Percentiles rank a stretch among this genome's conserved stretches.
Evolutionary conservation across 2,113 vertebrate genomes (phyloP).

Genomic region (Megaleporinus macrocephalus): DNA sequence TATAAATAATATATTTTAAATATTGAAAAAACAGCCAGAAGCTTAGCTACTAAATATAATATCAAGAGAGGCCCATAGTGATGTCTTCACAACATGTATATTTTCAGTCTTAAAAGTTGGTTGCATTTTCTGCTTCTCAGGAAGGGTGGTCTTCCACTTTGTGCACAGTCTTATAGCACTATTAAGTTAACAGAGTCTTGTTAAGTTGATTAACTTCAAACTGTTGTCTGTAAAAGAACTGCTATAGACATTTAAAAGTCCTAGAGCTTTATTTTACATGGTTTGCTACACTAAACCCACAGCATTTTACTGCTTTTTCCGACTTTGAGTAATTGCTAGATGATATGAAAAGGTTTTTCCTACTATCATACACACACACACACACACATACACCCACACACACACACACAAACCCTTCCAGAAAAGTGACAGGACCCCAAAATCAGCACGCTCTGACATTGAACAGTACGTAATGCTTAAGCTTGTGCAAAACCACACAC

Average conservation of each 20-base stretch:
- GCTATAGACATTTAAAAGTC: background rate
- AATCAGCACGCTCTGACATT: background rate
- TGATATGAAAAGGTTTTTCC: background rate
- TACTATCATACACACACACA: background rate
- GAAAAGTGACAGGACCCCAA: background rate
- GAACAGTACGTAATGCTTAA: background rate
- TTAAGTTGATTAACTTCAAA: background rate
- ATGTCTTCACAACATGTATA: too few relatives aligned
- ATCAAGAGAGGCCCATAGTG: too few relatives aligned
- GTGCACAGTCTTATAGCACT: background rate
- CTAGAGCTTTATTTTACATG: too few relatives aligned
- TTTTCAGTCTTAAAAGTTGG: too few relatives aligned
- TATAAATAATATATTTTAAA: too few relatives aligned
- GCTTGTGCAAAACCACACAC: constrained; percentile 12
- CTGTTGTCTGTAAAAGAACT: constrained; percentile 17
- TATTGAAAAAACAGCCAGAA: too few relatives aligned
- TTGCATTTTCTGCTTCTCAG: too few relatives aligned
- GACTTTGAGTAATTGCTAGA: background rate
- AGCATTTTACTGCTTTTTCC: background rate
- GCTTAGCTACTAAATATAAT: too few relatives aligned
- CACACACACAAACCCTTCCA: background rate
- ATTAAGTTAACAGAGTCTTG: background rate
- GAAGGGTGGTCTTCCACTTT: too few relatives aligned
- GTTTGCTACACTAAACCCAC: background rate
- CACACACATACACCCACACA: background rate